A percentile compares a stretch with the other conserved stretches of the same genome.
Conservation (phyloP, 1,140 invertebrate species). For the Papilio dardanus region DNA sequence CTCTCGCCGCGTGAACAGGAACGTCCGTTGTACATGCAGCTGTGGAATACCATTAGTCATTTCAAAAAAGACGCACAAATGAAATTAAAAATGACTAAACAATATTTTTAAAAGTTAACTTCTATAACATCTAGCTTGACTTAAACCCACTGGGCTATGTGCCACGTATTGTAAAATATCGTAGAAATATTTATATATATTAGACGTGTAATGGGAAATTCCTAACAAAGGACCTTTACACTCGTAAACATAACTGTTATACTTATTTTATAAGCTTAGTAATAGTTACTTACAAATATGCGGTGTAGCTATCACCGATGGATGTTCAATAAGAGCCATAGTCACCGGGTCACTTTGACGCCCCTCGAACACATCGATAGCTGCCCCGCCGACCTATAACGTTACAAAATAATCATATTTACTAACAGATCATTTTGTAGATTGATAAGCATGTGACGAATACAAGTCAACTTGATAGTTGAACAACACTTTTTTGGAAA, state of each 20-base stretch:
- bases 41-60: constrained; percentile 46
- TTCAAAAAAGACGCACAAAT: neutral
- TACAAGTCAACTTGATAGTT: neutral
- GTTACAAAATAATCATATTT: constrained; percentile 12
- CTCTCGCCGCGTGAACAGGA: constrained; percentile 94
- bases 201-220: too few species aligned
- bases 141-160: too few species aligned
- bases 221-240: neutral
- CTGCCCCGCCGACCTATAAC: constrained; percentile 91
- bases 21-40: constrained; percentile 97
- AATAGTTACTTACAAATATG: constrained; percentile 87
- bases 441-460: neutral
- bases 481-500: neutral
- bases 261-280: neutral
- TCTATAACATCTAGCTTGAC: too few species aligned
- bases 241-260: too few species aligned
- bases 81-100: neutral
- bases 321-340: constrained; percentile 88
- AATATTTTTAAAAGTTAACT: too few species aligned
- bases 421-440: neutral
- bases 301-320: constrained; percentile 95
- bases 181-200: too few species aligned
- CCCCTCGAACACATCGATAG: constrained; percentile 95
- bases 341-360: constrained; percentile 88
- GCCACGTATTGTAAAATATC: too few species aligned